These are phyloP conservation scores for Arctopsyche grandis DNA, from an alignment of 1,140 invertebrate species.

Conservation along the genomic window DNA sequence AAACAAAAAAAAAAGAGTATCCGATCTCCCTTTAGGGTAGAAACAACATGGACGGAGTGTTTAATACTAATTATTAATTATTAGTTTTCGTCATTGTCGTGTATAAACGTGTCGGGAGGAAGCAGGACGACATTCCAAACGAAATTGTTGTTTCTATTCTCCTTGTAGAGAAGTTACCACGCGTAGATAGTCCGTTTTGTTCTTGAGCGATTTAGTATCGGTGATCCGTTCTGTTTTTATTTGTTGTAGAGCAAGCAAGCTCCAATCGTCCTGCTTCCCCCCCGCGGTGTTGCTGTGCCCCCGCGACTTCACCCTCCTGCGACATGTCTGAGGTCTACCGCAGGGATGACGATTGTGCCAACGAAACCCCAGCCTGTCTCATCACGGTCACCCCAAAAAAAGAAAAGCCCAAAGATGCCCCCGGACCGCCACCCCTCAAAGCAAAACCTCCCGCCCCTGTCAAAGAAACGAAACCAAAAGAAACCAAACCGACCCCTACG, in stretches of 20 bases:
- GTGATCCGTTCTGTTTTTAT: slow-evolving; percentile 49
- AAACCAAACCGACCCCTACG: slow-evolving; percentile 10
- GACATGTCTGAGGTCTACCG: slow-evolving; percentile 66
- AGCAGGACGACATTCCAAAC: slow-evolving; percentile 53
- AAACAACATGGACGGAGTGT: slow-evolving; percentile 52
- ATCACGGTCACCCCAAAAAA: slow-evolving; percentile 62
- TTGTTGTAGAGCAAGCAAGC: slow-evolving; percentile 59
- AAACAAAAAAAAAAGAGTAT: neutral
- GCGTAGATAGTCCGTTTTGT: slow-evolving; percentile 24
- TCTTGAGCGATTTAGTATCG: slow-evolving; percentile 44
- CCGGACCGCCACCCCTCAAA: slow-evolving; percentile 46
- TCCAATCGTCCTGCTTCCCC: slow-evolving; percentile 59
- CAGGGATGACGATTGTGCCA: slow-evolving; percentile 62
- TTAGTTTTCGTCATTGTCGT: neutral
- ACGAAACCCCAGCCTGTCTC: slow-evolving; percentile 64
- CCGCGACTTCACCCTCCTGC: slow-evolving; percentile 56
- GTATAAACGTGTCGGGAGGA: slow-evolving; percentile 47
- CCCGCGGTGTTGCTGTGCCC: slow-evolving; percentile 61
- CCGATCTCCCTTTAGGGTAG: slow-evolving; percentile 36
- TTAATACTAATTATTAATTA: neutral
- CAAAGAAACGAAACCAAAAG: slow-evolving; percentile 45
- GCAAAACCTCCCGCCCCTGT: slow-evolving; percentile 10
- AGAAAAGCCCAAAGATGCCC: slow-evolving; percentile 56
- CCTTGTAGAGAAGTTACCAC: slow-evolving; percentile 32
- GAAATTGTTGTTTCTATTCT: slow-evolving; percentile 53